Base-by-base conservation (phyloP, 2,113 vertebrate species). In the Melierax canorus region DNA sequence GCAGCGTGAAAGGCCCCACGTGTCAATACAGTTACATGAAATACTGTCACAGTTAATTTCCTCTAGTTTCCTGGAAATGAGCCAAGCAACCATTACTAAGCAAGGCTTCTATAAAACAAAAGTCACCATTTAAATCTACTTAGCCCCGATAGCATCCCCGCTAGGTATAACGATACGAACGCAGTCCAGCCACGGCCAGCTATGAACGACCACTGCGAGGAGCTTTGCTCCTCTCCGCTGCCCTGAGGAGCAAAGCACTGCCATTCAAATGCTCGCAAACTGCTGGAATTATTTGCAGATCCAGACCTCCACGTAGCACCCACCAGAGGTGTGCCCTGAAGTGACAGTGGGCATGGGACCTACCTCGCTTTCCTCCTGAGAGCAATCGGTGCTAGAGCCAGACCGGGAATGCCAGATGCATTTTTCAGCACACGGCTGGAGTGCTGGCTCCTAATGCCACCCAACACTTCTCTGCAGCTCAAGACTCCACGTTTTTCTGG, bases 351-450 rank as follows among this genome's bases (percentile, higher is more conserved):
- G 36, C 1, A 1, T 1, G 1, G 26, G 16, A 51, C 26, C 23
- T 41, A 75, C 56, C 26, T 71, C 7, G 7, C 11, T 53, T 62
- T 63, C 50, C 22, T 79, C 20, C 22, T n/a, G 39, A 50, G 50
- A 46, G 29, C 1, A 1, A 46, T 15, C 0, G 2, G 11, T 38
- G 20, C 13, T 51, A 15, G 22, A 53, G 29, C 15, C 3, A 6
- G 67, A 51, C 8, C 0, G 1, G 46, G 30, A 62, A 56, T 7
- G 16, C 9, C 12, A 14, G 36, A 50, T 45, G 22, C 3, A 12
- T 62, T 86, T 78, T 79, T 62, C 62, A 38, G 46, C 19, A 56
- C 16, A 4, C 0, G 0, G 18, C 17, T 60, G 41, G 30, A 73
- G 7, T 41, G 30, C 4, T 80, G 64, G 18, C 4, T 80, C 29